Percentiles rank a stretch among this genome's conserved stretches.
phyloP scores from a whole-genome alignment of 2,113 vertebrate genomes.

The Podarcis muralis region DNA sequence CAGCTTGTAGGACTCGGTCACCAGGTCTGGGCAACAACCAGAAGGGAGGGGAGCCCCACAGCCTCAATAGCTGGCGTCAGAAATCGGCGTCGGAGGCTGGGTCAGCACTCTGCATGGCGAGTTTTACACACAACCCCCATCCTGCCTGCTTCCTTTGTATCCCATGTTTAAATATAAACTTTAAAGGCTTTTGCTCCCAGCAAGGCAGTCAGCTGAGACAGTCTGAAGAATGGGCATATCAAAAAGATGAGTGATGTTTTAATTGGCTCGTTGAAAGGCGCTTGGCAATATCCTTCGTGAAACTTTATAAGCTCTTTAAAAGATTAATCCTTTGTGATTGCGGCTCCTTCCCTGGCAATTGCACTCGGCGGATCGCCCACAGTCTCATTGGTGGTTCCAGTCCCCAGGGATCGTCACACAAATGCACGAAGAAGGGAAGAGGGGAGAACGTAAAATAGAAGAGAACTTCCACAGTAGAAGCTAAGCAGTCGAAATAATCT shows the following conservation, averaged over 20 bases:
- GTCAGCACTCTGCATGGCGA: background rate
- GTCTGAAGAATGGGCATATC: background rate
- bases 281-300: background rate
- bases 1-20: background rate
- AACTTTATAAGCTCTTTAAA: background rate
- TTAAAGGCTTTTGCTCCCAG: conserved; percentile 2
- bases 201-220: background rate
- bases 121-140: background rate
- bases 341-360: background rate
- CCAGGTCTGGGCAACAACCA: background rate
- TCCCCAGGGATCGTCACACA: conserved; percentile 23
- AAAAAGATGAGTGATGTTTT: background rate
- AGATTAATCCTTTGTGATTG: background rate
- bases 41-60: background rate
- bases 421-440: background rate
- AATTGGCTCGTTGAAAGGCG: background rate
- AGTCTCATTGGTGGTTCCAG: background rate
- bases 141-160: background rate
- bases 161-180: background rate
- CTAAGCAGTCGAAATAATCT: background rate
- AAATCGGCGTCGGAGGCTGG: too few relatives aligned
- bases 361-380: background rate
- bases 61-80: background rate
- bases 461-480: conserved; percentile 36
- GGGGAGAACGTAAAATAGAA: conserved; percentile 25